A percentile compares a stretch with the other conserved stretches of the same genome.
phyloP scores from a whole-genome alignment of 2,797 vertebrate species.

The Pipistrellus pipistrellus region DNA sequence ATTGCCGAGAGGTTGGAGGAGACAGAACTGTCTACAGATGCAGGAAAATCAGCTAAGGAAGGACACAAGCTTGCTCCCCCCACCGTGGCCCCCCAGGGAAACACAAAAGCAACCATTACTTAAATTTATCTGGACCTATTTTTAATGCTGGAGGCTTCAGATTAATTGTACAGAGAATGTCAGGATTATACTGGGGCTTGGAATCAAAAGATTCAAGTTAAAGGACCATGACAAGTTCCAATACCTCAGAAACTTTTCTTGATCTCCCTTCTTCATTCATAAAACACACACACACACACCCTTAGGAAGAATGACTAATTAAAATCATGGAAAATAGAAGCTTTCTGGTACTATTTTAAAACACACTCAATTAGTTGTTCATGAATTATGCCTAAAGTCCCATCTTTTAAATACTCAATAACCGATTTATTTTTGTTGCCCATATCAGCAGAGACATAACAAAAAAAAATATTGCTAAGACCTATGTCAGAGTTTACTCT shows the following conservation, averaged over 20 bases:
- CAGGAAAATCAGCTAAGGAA: conserved; percentile 13
- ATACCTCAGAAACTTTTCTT: background rate
- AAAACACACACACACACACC: background rate
- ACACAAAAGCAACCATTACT: background rate
- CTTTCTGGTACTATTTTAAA: conserved; percentile 13
- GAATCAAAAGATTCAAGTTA: background rate
- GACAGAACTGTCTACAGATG: background rate
- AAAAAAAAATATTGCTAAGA: background rate
- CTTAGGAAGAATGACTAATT: background rate
- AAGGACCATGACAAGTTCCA: background rate
- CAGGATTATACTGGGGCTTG: background rate
- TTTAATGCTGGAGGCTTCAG: background rate
- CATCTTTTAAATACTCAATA: conserved; percentile 32
- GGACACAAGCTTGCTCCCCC: background rate
- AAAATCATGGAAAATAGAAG: background rate
- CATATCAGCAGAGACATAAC: background rate
- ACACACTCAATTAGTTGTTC: background rate
- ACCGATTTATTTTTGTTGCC: background rate
- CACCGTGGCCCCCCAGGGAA: background rate
- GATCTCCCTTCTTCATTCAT: background rate
- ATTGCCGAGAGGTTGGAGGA: background rate
- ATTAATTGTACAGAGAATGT: background rate
- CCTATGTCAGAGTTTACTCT: background rate
- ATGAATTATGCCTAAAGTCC: background rate
- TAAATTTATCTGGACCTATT: background rate